Base-by-base conservation (phyloP, 1,140 invertebrate genomes). In the Pectinophora gossypiella region DNA sequence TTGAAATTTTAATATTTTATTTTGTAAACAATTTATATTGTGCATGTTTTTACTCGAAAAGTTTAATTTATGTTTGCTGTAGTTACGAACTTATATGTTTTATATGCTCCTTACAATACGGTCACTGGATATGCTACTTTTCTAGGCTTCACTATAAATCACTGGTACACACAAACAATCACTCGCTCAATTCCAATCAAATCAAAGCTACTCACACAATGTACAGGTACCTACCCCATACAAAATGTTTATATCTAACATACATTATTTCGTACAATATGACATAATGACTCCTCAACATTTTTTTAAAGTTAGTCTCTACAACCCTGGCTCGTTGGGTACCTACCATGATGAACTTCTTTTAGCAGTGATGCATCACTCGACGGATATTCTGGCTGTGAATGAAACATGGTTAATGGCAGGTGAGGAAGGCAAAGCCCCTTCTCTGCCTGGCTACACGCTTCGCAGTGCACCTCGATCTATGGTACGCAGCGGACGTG, bases 351-450 rank as follows among this genome's bases (percentile, higher is more conserved):
- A 45, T 10, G 9, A 21, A 5, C 13, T 50, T 42, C 7, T 20
- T 13, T 19, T 51, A 18, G 36, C 48, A 27, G 20, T 43, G 2
- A 9, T 16, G n/a, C 48, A 21, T 7, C 48, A 51, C 19, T 19
- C 10, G 1, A 13, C 21, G 7, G 48, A 51, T 21, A 23, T 51
- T 7, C 16, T 51, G 6, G 48, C 48, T n/a, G 43, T 49, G 1
- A 49, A 49, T 12, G 48, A 49, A 21, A 49, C 48, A 9, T 21
- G 48, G 35, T 16, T 49, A 13, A 19, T 15, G 13, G 3, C 36
- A 27, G 21, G 20, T 18, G 19, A 43, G 3, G 48, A 42, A 23
- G 36, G 20, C 12, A 20, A 16, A 18, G 48, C 48, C 12, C 48
- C 48, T 4, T 16, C 20, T 18, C 5, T 51, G n/a, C 48, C 48